Conservation (phyloP, 2,113 vertebrate species). For the Callocephalon fimbriatum region DNA sequence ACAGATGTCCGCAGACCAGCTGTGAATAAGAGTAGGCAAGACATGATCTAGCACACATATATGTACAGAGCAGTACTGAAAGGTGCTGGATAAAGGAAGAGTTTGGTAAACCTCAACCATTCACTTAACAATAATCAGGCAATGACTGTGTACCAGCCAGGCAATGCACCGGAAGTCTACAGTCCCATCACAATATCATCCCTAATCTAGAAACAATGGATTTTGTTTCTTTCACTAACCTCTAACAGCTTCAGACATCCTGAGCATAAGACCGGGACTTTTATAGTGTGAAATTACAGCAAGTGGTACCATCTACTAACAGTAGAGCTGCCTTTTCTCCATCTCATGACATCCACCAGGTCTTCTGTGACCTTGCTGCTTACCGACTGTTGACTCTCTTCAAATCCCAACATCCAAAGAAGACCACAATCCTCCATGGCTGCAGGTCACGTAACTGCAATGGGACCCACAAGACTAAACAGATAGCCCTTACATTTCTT, state of each 20-base stretch:
- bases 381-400: background rate
- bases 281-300: background rate
- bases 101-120: background rate
- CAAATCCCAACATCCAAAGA: background rate
- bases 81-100: background rate
- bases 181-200: background rate
- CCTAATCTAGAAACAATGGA: background rate
- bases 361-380: background rate
- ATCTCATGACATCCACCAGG: background rate
- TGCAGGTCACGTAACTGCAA: background rate
- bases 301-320: background rate
- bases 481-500: background rate
- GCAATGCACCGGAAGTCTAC: background rate
- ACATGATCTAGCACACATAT: background rate
- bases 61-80: background rate
- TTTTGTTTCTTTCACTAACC: background rate
- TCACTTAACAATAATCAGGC: background rate
- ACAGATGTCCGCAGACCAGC: background rate
- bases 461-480: fast-evolving
- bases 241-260: background rate
- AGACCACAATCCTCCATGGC: background rate
- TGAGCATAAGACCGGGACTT: background rate
- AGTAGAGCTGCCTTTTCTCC: background rate
- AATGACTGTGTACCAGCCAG: background rate
- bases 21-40: background rate